Evolutionary conservation across 2,888 invertebrate genomes (phyloP).

Genomic region (Torymus texanus): DNA sequence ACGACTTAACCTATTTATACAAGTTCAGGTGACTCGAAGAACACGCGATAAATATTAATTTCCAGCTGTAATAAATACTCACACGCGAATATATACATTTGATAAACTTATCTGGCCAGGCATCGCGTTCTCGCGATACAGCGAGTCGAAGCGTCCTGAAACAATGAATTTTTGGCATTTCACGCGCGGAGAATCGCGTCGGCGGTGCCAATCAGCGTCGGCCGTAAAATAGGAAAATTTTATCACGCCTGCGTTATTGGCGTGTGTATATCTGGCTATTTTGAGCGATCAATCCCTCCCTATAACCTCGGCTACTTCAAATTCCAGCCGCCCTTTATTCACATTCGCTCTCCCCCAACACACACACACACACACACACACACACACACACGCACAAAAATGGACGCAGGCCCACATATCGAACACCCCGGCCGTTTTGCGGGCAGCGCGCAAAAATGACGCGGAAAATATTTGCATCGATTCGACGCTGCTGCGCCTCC

Average conservation of each 20-base stretch:
- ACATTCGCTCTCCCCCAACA: no score
- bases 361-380: neutral
- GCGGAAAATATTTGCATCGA: conserved; percentile 40
- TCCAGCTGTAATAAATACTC: no score
- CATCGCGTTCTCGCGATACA: no score
- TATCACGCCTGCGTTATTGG: neutral
- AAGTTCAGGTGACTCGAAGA: neutral
- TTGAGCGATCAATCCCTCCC: conserved; percentile 4
- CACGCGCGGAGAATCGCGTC: no score
- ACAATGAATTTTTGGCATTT: no score
- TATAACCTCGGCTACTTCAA: neutral
- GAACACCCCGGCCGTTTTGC: neutral
- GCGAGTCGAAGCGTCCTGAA: no score
- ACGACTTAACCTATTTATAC: conserved; percentile 2
- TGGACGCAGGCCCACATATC: neutral
- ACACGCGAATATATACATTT: no score
- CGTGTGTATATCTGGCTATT: neutral
- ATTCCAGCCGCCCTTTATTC: no score
- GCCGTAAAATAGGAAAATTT: no score
- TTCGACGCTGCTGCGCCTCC: neutral
- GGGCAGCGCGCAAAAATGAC: conserved; percentile 38
- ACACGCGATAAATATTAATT: neutral
- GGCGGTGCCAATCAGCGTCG: no score
- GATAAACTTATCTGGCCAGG: no score
- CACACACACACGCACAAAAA: neutral